Evolutionary conservation across 2,113 vertebrate species (phyloP), one percentile per base, ranked within the genome.

Genomic region (Cyanoliseus patagonus): DNA sequence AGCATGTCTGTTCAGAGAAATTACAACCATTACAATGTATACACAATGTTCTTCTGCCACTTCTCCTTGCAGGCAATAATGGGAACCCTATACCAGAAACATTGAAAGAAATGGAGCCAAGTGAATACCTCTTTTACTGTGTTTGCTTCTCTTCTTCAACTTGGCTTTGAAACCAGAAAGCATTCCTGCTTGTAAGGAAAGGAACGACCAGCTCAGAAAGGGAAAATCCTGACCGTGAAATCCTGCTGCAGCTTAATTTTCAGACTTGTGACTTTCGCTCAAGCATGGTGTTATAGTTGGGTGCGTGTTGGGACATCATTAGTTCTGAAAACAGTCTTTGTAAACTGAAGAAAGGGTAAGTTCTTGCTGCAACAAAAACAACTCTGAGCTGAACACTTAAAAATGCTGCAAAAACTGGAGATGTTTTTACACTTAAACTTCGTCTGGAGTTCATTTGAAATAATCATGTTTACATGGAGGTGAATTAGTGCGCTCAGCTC

Each of bases 361-460:
- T 94, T 88, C 83, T 95, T 95, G 90, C 88, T 1, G 11, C 88
- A 95, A 94, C 9, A 17, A 97, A 97, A 97, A 95, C 61, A 88
- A 88, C 82, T 73, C n/a, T 0, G 35, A 95, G 78, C 94, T 72
- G 92, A 96, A 81, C 88, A 9, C 53, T 92, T 88, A 22, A 73
- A 93, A 97, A 97, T 25, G 64, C 89, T 97, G 33, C 77, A 69
- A 88, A 88, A 94, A 88, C 82, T 94, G 85, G 96, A 95, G 97
- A 97, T 96, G 95, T 94, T 96, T 81, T 95, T 94, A 83, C 91
- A 94, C 63, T 97, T 94, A 96, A 96, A 81, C 64, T 85, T 95
- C 64, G 17, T 97, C 97, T 97, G 97, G 94, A 92, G 92, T 95
- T 96, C 90, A 91, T 95, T 96, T 94, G 83, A 85, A 95, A 94